Evolutionary conservation across 64 coral and sea anemone species (phyloP).

Genomic region (Montipora efflorescens): DNA sequence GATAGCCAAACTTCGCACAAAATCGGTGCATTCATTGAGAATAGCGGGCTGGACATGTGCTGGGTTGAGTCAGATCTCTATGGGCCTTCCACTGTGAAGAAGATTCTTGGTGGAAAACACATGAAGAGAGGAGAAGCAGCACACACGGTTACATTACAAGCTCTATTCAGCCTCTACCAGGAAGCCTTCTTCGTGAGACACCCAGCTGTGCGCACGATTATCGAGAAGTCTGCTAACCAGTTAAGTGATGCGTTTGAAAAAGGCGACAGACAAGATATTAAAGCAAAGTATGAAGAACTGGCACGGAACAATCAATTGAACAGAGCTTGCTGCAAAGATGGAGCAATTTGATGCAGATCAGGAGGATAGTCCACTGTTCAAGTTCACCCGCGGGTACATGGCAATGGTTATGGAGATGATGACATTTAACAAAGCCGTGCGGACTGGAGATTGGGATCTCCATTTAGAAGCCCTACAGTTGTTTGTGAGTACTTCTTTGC

Average conservation of each 20-base stretch:
- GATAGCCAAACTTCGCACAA: constrained; percentile 52
- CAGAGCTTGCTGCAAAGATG: constrained; percentile 67
- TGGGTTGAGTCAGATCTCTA: constrained; percentile 51
- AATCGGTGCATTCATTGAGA: constrained; percentile 42
- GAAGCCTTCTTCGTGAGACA: constrained; percentile 48
- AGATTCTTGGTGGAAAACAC: neutral
- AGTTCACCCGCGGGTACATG: neutral
- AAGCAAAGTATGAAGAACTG: constrained; percentile 40
- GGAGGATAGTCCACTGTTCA: constrained; percentile 1
- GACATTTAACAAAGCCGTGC: neutral
- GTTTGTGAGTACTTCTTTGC: constrained; percentile 54
- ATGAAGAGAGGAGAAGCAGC: constrained; percentile 39
- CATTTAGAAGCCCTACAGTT: constrained; percentile 39
- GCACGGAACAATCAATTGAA: constrained; percentile 19
- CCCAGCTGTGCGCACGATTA: neutral
- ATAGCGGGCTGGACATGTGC: constrained; percentile 57
- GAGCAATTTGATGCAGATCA: constrained; percentile 36
- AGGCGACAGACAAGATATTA: constrained; percentile 38
- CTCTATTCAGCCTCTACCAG: constrained; percentile 59
- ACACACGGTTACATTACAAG: constrained; percentile 58
- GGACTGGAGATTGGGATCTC: constrained; percentile 36
- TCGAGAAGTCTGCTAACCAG: constrained; percentile 44
- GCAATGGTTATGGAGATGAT: constrained; percentile 52
- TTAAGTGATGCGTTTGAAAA: constrained; percentile 25
- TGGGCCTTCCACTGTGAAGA: neutral